phyloP scores from a whole-genome alignment of 37 sponge, comb jelly and placozoan species.

The Aplysina aerophoba region DNA sequence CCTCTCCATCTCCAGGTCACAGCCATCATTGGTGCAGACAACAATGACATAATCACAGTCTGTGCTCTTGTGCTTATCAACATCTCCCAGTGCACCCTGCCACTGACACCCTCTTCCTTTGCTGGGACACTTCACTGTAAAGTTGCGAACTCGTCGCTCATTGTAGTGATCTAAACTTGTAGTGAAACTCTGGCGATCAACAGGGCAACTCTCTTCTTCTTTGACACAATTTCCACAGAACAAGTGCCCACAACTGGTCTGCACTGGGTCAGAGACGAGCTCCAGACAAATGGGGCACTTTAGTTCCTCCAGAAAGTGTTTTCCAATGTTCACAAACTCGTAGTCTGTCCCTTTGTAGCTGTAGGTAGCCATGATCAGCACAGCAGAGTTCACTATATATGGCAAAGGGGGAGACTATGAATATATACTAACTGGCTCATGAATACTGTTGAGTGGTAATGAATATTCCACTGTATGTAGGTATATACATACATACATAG shows the following conservation, averaged over 20 bases:
- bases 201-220: neutral
- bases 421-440: neutral
- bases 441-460: neutral
- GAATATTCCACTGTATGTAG: neutral
- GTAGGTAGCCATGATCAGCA: neutral
- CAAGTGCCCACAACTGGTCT: constrained; percentile 23
- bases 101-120: constrained; percentile 33
- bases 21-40: neutral
- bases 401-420: no score
- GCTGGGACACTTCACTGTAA: constrained; percentile 33
- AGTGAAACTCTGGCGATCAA: constrained; percentile 1
- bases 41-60: neutral
- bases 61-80: neutral
- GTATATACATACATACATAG: no score
- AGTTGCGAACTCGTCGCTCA: neutral
- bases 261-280: neutral
- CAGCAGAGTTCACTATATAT: no score
- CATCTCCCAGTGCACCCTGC: constrained; percentile 32
- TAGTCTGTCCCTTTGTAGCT: constrained; percentile 13
- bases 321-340: neutral
- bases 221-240: constrained; percentile 16
- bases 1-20: neutral
- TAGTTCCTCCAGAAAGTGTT: neutral
- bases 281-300: constrained; percentile 23
- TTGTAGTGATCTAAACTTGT: constrained; percentile 23